Percentiles rank a stretch among this genome's conserved stretches.
These are phyloP conservation scores for Dryoscopus gambensis DNA, from an alignment of 2,113 vertebrate genomes.

Conservation along the genomic window DNA sequence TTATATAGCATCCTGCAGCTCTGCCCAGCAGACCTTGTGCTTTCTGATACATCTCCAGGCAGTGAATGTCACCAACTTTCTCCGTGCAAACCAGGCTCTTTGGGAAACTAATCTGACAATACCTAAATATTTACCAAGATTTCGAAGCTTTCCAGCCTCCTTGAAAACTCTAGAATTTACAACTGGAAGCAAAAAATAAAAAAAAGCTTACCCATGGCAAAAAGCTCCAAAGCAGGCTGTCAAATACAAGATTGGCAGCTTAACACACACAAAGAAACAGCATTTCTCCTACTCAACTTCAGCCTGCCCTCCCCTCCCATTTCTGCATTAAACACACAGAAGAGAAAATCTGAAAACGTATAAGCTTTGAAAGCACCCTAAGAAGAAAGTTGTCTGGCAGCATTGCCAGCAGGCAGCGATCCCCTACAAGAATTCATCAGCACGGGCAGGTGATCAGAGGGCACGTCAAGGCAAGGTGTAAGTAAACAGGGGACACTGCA, in stretches of 20 bases:
- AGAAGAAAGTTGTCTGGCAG: background rate
- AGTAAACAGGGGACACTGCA: background rate
- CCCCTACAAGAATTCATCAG: background rate
- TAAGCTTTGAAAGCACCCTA: background rate
- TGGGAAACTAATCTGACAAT: background rate
- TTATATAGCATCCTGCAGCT: background rate
- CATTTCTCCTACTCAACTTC: background rate
- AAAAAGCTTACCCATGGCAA: background rate
- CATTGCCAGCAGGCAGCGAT: background rate
- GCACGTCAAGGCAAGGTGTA: background rate
- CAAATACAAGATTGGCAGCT: background rate
- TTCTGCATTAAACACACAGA: background rate
- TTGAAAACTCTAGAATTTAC: background rate
- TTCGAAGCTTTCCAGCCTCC: background rate
- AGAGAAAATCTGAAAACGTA: background rate
- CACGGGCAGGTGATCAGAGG: background rate
- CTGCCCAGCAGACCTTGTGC: background rate
- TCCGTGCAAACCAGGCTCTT: background rate
- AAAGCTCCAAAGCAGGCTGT: background rate
- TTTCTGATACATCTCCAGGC: background rate
- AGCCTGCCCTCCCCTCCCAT: background rate
- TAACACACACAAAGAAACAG: fast-evolving
- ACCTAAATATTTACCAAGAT: background rate
- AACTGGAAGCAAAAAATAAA: background rate
- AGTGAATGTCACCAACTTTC: background rate